These are phyloP conservation scores for Clarias magur DNA, from an alignment of 2,113 vertebrate species.

Conservation along the genomic window DNA sequence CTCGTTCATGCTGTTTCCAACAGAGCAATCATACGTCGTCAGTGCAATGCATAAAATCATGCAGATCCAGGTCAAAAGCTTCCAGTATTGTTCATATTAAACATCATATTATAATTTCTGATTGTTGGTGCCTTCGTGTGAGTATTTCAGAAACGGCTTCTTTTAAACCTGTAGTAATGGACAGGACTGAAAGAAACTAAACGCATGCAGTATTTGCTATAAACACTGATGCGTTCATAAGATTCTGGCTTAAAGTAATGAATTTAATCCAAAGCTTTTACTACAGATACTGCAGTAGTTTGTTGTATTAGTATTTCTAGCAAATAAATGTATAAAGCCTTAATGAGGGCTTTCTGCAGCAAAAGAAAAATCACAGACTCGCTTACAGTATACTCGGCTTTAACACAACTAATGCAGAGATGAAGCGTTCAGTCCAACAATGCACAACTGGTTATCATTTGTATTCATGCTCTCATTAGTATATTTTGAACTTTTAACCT, in stretches of 20 bases:
- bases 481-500: neutral
- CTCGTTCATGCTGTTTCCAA: neutral
- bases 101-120: too few species aligned
- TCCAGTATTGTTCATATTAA: neutral
- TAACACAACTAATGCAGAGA: neutral
- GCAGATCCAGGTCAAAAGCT: neutral
- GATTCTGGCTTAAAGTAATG: neutral
- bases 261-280: neutral
- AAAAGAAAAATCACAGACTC: neutral
- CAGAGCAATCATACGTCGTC: neutral
- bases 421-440: neutral
- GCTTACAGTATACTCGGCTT: neutral
- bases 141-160: neutral
- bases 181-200: neutral
- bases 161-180: neutral
- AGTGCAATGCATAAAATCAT: neutral
- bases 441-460: neutral
- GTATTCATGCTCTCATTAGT: neutral
- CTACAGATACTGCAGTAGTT: neutral
- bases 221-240: too few species aligned
- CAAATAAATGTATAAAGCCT: neutral
- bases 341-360: neutral
- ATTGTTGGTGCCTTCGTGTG: neutral
- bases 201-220: too few species aligned
- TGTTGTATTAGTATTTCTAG: neutral